These are phyloP conservation scores for Gryllus longicercus DNA, from an alignment of 2,888 invertebrate species.

Conservation along the genomic window DNA sequence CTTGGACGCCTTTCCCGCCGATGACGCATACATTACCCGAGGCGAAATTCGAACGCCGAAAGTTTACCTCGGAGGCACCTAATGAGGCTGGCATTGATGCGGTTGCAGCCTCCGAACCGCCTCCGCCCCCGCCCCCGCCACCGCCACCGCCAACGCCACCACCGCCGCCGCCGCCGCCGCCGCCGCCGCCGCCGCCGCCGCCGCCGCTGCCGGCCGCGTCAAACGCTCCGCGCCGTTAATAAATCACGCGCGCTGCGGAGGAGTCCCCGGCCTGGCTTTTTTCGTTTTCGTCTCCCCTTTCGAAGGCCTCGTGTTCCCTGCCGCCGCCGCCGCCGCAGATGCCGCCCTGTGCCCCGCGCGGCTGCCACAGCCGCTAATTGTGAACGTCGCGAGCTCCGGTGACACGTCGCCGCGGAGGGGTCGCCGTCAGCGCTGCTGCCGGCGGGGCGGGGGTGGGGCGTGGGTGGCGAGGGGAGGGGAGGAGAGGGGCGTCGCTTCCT, in stretches of 20 bases:
- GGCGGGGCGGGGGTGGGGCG: not conserved
- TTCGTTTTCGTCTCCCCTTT: slow-evolving; percentile 7
- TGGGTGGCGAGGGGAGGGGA: not conserved
- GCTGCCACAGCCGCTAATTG: not conserved
- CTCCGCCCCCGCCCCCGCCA: not conserved
- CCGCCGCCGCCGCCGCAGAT: not conserved
- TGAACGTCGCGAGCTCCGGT: not conserved
- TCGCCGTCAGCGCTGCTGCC: not conserved
- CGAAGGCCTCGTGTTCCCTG: not conserved
- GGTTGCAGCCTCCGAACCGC: not conserved
- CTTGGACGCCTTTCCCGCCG: too few species aligned
- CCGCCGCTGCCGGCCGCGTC: not conserved
- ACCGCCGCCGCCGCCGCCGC: too few species aligned
- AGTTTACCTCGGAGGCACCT: not conserved
- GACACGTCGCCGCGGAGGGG: not conserved
- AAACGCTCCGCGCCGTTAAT: not conserved
- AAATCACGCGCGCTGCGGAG: not conserved
- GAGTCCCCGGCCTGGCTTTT: not conserved
- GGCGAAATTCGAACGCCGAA: not conserved
- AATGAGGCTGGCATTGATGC: not conserved
- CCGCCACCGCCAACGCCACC: too few species aligned
- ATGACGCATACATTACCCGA: too few species aligned
- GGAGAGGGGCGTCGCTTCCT: not conserved
- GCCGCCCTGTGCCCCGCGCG: not conserved
- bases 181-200: not conserved